A percentile compares a stretch with the other conserved stretches of the same genome.
Conservation (phyloP, 2,888 invertebrate species). For the Apotomis capreana region DNA sequence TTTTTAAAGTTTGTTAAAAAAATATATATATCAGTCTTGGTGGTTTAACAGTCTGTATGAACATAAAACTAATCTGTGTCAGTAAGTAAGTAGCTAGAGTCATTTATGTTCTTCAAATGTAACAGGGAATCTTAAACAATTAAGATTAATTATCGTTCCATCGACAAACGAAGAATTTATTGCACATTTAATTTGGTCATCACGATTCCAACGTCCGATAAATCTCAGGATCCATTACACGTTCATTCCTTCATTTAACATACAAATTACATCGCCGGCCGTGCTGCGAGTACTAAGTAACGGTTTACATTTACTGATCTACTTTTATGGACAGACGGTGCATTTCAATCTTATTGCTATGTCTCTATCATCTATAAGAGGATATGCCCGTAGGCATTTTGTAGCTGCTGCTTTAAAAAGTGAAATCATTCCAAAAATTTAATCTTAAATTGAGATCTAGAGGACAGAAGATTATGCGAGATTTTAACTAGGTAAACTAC, state of each 20-base stretch:
- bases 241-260: constrained; percentile 35
- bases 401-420: too few species aligned
- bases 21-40: too few species aligned
- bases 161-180: constrained; percentile 19
- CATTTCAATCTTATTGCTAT: constrained; percentile 46
- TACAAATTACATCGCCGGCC: constrained; percentile 34
- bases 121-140: constrained; percentile 3
- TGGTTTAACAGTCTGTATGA: too few species aligned
- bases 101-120: not conserved
- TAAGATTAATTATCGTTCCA: constrained; percentile 4
- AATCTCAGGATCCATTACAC: constrained; percentile 34
- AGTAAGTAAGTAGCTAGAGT: not conserved
- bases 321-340: constrained; percentile 44
- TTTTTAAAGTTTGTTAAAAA: too few species aligned
- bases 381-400: constrained; percentile 2
- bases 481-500: too few species aligned
- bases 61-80: too few species aligned
- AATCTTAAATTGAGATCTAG: too few species aligned
- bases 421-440: too few species aligned
- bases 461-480: too few species aligned
- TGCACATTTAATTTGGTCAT: constrained; percentile 21
- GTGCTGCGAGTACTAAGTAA: constrained; percentile 35
- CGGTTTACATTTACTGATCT: constrained; percentile 40
- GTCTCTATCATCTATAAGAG: constrained; percentile 44
- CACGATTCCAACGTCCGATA: constrained; percentile 18